These are phyloP conservation scores for Euspilapteryx auroguttella DNA, from an alignment of 2,888 invertebrate genomes.

Conservation along the genomic window DNA sequence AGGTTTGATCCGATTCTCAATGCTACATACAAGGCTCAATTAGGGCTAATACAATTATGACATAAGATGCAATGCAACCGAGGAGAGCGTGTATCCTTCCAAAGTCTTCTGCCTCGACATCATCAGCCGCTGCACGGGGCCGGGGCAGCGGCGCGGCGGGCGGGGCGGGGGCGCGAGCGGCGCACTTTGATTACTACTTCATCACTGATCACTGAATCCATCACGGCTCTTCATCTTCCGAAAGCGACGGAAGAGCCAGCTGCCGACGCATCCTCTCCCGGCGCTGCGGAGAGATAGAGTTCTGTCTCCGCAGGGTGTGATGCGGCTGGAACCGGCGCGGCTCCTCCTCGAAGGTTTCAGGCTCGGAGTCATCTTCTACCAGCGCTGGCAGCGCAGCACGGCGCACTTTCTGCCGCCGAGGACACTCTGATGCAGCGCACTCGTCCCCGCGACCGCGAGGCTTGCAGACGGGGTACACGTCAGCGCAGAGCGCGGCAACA, in stretches of 20 bases:
- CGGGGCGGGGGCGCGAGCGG: background rate
- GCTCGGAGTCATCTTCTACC: constrained; percentile 29
- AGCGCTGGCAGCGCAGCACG: constrained; percentile 27
- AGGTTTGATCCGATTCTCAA: no score
- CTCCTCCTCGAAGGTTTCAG: constrained; percentile 26
- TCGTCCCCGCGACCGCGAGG: no score
- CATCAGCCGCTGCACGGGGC: background rate
- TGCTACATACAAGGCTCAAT: no score
- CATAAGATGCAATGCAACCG: no score
- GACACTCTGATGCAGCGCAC: constrained; percentile 14
- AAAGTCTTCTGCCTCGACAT: no score
- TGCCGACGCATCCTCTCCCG: constrained; percentile 36
- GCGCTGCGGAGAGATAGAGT: constrained; percentile 40
- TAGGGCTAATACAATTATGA: no score
- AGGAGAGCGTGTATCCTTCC: no score
- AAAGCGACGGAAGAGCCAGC: constrained; percentile 41
- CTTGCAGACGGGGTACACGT: constrained; percentile 22
- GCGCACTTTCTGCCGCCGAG: constrained; percentile 25
- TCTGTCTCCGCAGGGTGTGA: constrained; percentile 38
- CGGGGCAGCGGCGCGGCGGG: background rate
- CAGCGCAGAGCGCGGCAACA: constrained; percentile 27
- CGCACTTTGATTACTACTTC: constrained; percentile 5
- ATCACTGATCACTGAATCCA: no score
- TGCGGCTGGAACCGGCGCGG: constrained; percentile 27
- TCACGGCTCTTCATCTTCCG: constrained; percentile 54